These are phyloP conservation scores for Antechinus flavipes DNA, from an alignment of 2,113 vertebrate genomes.

Conservation along the genomic window DNA sequence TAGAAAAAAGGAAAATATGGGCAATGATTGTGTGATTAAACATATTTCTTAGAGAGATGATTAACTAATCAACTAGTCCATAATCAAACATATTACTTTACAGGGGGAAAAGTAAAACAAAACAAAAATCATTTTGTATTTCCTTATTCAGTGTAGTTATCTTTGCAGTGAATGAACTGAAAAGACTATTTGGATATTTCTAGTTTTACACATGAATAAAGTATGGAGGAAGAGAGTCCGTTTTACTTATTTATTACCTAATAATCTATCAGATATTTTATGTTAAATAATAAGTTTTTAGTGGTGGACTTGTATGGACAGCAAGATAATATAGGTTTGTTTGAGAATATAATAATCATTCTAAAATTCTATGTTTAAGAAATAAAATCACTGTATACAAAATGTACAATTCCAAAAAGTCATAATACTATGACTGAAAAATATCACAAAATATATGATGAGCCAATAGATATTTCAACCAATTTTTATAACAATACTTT, in stretches of 20 bases:
- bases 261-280: not conserved
- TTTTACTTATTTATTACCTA: not conserved
- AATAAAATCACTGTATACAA: constrained; percentile 7
- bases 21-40: not conserved
- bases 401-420: constrained; percentile 22
- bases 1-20: not conserved
- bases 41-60: not conserved
- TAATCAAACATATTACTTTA: not conserved
- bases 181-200: not conserved
- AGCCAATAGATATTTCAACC: not conserved
- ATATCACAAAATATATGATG: not conserved
- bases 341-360: constrained; percentile 40
- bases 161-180: not conserved
- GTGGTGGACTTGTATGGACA: not conserved
- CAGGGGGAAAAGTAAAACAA: not conserved
- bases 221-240: not conserved
- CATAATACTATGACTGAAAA: not conserved
- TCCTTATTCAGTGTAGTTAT: not conserved
- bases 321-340: constrained; percentile 46
- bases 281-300: not conserved
- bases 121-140: not conserved
- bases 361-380: constrained; percentile 32
- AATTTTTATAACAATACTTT: not conserved
- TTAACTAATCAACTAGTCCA: not conserved
- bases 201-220: not conserved